Percentiles rank a stretch among this genome's conserved stretches.
Conservation (phyloP, 2,797 vertebrate species). For the Poecile montanus region DNA sequence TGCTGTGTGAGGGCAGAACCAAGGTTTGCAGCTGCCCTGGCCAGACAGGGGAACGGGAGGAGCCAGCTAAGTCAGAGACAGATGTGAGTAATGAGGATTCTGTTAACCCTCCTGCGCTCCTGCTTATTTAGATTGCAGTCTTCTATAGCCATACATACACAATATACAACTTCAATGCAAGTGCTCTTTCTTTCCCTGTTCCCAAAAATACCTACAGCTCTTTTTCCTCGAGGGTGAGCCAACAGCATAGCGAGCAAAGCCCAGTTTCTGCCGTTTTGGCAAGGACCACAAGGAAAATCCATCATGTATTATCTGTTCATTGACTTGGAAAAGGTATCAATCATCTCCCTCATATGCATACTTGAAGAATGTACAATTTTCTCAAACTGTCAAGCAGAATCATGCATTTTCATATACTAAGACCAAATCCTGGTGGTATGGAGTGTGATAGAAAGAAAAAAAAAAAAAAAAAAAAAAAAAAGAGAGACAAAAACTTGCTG, state of each 20-base stretch:
- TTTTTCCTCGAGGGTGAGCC: neutral
- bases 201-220: neutral
- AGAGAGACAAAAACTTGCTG: neutral
- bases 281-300: neutral
- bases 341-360: slow-evolving; percentile 4
- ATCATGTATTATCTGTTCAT: slow-evolving; percentile 5
- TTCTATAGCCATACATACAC: slow-evolving; percentile 14
- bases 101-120: neutral
- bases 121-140: slow-evolving; percentile 8
- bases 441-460: neutral
- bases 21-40: neutral
- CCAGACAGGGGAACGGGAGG: neutral
- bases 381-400: slow-evolving; percentile 9
- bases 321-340: slow-evolving; percentile 26
- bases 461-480: neutral
- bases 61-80: slow-evolving; percentile 3
- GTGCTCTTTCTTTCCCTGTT: slow-evolving; percentile 3
- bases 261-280: neutral
- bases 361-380: slow-evolving; percentile 10
- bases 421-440: neutral
- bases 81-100: neutral
- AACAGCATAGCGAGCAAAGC: neutral
- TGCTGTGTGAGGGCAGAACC: neutral
- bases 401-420: neutral
- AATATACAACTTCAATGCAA: slow-evolving; percentile 24